Base-by-base conservation (phyloP, 1,140 invertebrate genomes). In the Pseudomyrmex pallidus region DNA sequence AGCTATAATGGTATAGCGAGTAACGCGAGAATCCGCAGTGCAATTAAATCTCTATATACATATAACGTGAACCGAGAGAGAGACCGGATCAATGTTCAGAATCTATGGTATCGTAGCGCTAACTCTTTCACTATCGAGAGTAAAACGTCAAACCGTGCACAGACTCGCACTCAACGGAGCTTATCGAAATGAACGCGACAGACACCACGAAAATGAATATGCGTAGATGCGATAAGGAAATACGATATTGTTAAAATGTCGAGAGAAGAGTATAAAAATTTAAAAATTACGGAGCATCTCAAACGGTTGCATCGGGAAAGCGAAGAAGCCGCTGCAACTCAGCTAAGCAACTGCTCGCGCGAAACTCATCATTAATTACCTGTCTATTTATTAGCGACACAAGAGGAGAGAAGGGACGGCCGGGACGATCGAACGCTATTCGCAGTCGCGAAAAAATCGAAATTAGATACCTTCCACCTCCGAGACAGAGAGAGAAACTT, bases 21-120 rank as follows among this genome's bases (percentile, higher is more conserved):
- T 25, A 17, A 44, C 10, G 57, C 25, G 20, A 50, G 44, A 17
- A 54, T 46, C 9, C 8, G 66, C 48, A n/a, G 46, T 2, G 63
- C 74, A 88, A 88, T 88, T 88, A 83, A 88, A 83, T 64, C 57
- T 48, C 76, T 80, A 83, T 80, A 83, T 88, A 88, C 88, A 88
- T 35, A 35, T 35, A 35, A 35, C 5, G 68, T 59, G 62, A 78
- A 87, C 13, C 56, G 25, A 35, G 25, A 35, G 35, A 35, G 56
- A 46, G 66, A 74, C 52, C 80, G 86, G 87, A 88, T 88, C 86
- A 88, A 88, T 88, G 87, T 85, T 77, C 67, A 88, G 57, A 20
- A 82, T 74, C 87, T 87, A 87, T 88, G 66, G 74, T 83, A 52
- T 2, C 15, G 35, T 82, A 66, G 25, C 50, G 74, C 74, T 85